These are phyloP conservation scores for Lymantria monacha DNA, from an alignment of 2,888 invertebrate species.

Conservation along the genomic window DNA sequence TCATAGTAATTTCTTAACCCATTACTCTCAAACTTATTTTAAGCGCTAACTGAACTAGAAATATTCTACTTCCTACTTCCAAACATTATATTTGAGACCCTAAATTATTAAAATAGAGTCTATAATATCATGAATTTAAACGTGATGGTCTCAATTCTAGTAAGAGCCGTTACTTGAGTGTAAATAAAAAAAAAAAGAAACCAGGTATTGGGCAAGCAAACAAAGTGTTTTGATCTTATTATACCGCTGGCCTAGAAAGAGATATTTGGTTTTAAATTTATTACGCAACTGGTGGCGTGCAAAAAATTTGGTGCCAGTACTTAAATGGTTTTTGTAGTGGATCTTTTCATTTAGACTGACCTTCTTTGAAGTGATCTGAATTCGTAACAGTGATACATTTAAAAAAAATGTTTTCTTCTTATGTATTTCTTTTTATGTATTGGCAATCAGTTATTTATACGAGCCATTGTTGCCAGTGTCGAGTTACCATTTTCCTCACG, in stretches of 20 bases:
- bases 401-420: too few relatives aligned
- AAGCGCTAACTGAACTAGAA: slow-evolving; percentile 3
- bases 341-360: slow-evolving; percentile 2
- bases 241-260: slow-evolving; percentile 42
- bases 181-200: slow-evolving; percentile 30
- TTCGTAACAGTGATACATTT: not conserved
- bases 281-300: slow-evolving; percentile 37
- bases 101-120: not conserved
- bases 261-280: slow-evolving; percentile 30
- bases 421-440: too few relatives aligned
- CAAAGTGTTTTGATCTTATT: slow-evolving; percentile 45
- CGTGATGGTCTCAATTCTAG: slow-evolving; percentile 10
- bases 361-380: not conserved
- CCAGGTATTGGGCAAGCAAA: slow-evolving; percentile 45
- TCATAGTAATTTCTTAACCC: not conserved
- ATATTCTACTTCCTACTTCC: slow-evolving; percentile 1
- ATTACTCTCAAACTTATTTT: not conserved
- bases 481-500: too few relatives aligned
- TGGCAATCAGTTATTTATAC: too few relatives aligned
- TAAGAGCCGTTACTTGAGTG: slow-evolving; percentile 25
- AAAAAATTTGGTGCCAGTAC: slow-evolving; percentile 8
- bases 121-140: slow-evolving; percentile 1
- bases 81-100: not conserved
- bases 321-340: slow-evolving; percentile 1
- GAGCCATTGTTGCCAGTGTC: too few relatives aligned